Conservation (phyloP, 2,888 invertebrate genomes). For the Drosophila eohydei region DNA sequence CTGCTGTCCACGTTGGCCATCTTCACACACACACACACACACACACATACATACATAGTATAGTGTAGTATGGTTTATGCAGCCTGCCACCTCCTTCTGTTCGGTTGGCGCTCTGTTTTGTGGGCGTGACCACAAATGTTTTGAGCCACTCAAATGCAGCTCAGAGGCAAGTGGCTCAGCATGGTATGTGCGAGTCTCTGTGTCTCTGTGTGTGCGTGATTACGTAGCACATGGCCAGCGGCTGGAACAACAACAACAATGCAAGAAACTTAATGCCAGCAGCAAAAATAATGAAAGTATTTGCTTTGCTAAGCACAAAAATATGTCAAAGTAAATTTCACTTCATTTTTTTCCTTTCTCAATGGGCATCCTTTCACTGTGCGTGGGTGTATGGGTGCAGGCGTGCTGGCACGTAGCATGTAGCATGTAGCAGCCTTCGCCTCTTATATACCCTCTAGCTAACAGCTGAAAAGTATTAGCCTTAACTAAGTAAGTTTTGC, state of each 20-base stretch:
- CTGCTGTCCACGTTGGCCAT: conserved; percentile 44
- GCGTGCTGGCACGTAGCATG: conserved; percentile 62
- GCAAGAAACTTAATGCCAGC: conserved; percentile 79
- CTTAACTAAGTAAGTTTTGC: conserved; percentile 1
- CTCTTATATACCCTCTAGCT: conserved; percentile 21
- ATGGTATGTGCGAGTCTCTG: conserved; percentile 12
- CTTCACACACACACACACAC: conserved; percentile 1
- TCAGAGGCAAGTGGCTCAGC: conserved; percentile 51
- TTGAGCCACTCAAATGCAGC: conserved; percentile 79
- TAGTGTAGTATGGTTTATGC: not conserved
- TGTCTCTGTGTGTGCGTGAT: conserved; percentile 36
- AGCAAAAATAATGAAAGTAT: conserved; percentile 82
- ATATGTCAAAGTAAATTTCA: conserved; percentile 82
- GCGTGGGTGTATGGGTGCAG: conserved; percentile 30
- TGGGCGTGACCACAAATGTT: conserved; percentile 75
- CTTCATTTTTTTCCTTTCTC: conserved; percentile 63
- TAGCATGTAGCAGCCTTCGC: conserved; percentile 23
- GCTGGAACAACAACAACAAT: conserved; percentile 64
- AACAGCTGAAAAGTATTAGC: not conserved
- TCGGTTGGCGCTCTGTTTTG: conserved; percentile 8
- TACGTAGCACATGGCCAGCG: conserved; percentile 51
- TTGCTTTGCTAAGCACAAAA: conserved; percentile 82
- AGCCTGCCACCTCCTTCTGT: not conserved
- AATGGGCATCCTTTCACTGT: conserved; percentile 55
- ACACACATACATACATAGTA: not conserved